Evolutionary conservation across 2,888 invertebrate genomes (phyloP), one percentile per base, ranked within the genome.

Genomic region (Plagodis pulveraria): DNA sequence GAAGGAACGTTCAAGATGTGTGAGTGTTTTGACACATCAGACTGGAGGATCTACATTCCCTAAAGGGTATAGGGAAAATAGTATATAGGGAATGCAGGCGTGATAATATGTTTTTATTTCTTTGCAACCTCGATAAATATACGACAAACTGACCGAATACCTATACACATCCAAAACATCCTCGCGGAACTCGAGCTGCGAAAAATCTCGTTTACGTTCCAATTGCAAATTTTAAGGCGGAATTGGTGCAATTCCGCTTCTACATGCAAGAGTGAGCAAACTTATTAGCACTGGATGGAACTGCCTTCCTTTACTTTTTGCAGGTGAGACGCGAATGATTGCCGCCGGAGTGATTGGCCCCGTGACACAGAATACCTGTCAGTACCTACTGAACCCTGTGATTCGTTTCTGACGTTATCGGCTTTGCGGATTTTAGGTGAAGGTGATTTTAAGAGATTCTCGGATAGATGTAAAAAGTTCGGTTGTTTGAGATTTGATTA

Each of bases 211-310:
- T 75, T 78, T 78, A 73, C 80, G 81, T 80, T 77, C 78, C 84
- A 84, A 87, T 85, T 85, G 86, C 80, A 83, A 84, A 82, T 72
- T 72, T 71, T 70, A 72, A 71, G 69, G 58, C 65, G 70, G 68
- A 71, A 71, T 72, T 69, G 89, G 83, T 79, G 80, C 87, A 86
- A 88, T 89, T 88, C 84, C 86, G 86, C 72, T 82, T 73, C 76
- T 82, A 78, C 81, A 88, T 90, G 91, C 89, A 87, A 90, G 87
- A 90, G 87, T 80, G 91, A 82, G 84, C 89, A 89, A 87, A 89
- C 88, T 89, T 87, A 89, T 89, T 89, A 89, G 86, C 87, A 62
- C 51, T 60, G 65, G 73, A 69, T 65, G 61, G 65, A 50, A 61
- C 62, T 51, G 52, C 76, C 75, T 82, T 86, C 75, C 83, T 87